A percentile compares a stretch with the other conserved stretches of the same genome.
phyloP scores from a whole-genome alignment of 2,888 invertebrate genomes.

The Lottia scabra region DNA sequence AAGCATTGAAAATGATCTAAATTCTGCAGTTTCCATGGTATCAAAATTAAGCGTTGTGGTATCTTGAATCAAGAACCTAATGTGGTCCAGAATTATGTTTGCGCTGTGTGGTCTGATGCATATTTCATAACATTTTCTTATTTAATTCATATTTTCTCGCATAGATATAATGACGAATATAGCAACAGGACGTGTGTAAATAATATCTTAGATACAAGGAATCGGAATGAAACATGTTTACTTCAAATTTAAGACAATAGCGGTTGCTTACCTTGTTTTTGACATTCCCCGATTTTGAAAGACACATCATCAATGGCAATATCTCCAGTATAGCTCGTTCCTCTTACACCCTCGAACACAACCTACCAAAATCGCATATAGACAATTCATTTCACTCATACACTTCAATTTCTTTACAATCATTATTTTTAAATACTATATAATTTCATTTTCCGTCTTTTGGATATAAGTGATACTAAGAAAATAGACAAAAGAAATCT shows the following conservation, averaged over 20 bases:
- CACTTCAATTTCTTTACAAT: no score
- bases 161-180: no score
- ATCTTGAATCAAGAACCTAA: slow-evolving; percentile 24
- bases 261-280: slow-evolving; percentile 31
- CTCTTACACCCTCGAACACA: slow-evolving; percentile 61
- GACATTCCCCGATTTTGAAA: slow-evolving; percentile 36
- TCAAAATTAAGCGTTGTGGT: slow-evolving; percentile 40
- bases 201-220: no score
- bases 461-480: not conserved
- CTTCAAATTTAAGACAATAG: not conserved
- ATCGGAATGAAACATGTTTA: no score
- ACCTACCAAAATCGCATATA: slow-evolving; percentile 35
- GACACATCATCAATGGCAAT: slow-evolving; percentile 62
- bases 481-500: slow-evolving; percentile 7
- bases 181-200: no score
- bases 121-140: no score
- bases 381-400: no score
- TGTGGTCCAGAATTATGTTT: no score
- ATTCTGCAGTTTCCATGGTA: slow-evolving; percentile 42
- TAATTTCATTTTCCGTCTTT: no score
- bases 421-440: no score
- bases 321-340: slow-evolving; percentile 54
- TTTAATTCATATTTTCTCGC: no score
- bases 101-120: no score
- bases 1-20: not conserved